phyloP scores from a whole-genome alignment of 2,113 vertebrate genomes.

The zebrafish (Danio rerio) region DNA sequence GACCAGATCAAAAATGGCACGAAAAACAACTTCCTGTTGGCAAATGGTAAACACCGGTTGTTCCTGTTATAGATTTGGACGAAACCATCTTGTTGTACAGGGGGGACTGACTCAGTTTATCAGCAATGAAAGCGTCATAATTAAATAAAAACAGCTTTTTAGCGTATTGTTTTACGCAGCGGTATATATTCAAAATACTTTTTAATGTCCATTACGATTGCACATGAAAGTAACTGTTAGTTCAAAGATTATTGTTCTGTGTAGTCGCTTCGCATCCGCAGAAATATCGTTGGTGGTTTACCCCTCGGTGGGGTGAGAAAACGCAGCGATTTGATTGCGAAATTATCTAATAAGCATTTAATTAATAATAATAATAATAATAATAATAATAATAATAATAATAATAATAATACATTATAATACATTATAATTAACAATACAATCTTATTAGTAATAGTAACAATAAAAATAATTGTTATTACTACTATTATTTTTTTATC shows the following conservation, averaged over 20 bases:
- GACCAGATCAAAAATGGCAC: background rate
- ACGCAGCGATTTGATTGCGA: conserved; percentile 31
- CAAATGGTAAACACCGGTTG: conserved; percentile 70
- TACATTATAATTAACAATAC: no score
- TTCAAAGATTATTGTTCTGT: background rate
- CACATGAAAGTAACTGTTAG: background rate
- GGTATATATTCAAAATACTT: background rate
- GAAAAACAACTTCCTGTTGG: conserved; percentile 49
- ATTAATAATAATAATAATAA: background rate
- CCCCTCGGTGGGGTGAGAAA: conserved; percentile 64
- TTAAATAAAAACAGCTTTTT: background rate
- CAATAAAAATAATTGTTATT: background rate
- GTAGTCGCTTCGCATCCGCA: background rate
- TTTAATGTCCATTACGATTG: background rate
- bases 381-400: background rate
- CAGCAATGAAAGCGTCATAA: background rate
- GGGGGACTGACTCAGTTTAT: background rate
- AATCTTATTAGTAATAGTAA: no score
- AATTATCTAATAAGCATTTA: background rate
- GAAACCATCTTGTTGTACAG: conserved; percentile 52
- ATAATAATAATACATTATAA: background rate
- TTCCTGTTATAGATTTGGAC: conserved; percentile 67
- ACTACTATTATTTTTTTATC: no score
- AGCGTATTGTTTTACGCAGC: background rate
- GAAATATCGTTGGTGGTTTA: conserved; percentile 56